A percentile compares a stretch with the other conserved stretches of the same genome.
Evolutionary conservation across 2,888 invertebrate species (phyloP).

Genomic region (Neoscelio sp.): DNA sequence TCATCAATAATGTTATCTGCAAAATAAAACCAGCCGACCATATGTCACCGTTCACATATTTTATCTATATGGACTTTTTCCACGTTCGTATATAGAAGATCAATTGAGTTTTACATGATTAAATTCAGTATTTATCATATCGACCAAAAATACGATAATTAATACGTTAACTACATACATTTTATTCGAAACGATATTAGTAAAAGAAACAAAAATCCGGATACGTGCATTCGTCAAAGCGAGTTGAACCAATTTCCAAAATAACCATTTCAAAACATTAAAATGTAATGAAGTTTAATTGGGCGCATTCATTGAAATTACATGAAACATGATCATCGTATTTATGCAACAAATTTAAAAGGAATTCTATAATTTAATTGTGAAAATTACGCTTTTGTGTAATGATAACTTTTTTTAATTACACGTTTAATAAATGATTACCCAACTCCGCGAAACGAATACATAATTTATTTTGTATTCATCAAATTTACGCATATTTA

Average conservation of each 20-base stretch:
- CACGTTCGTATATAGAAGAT: constrained; percentile 13
- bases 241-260: constrained; percentile 48
- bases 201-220: constrained; percentile 10
- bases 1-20: constrained; percentile 53
- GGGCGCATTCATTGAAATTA: constrained; percentile 50
- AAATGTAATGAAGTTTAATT: constrained; percentile 61
- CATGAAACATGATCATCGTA: constrained; percentile 44
- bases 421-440: constrained; percentile 17
- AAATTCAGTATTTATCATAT: constrained; percentile 40
- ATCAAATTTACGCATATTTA: constrained; percentile 20
- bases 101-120: constrained; percentile 50
- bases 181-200: constrained; percentile 37
- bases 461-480: constrained; percentile 18
- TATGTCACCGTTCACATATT: constrained; percentile 45
- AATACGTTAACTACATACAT: constrained; percentile 47
- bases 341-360: constrained; percentile 56
- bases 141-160: constrained; percentile 45
- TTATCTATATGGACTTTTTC: constrained; percentile 52
- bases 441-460: not conserved
- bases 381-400: constrained; percentile 13
- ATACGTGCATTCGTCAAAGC: constrained; percentile 29
- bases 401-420: constrained; percentile 12
- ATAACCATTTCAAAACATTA: constrained; percentile 52
- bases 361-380: constrained; percentile 55
- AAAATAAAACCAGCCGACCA: constrained; percentile 54